These are phyloP conservation scores for Vanessa cardui DNA, from an alignment of 2,888 invertebrate genomes.

Conservation along the genomic window DNA sequence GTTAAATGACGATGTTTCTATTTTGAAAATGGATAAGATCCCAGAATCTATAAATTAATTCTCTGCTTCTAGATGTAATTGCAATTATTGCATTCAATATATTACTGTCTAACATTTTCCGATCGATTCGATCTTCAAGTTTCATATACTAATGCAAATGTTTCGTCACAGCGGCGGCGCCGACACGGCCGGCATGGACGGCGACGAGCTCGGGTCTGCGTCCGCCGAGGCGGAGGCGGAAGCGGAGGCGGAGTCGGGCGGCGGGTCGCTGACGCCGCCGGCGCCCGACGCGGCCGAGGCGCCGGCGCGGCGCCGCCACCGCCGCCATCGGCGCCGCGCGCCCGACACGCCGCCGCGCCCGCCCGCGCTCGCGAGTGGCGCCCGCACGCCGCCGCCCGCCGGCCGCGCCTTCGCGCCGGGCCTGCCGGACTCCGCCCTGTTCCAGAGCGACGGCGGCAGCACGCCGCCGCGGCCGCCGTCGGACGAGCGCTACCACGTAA, in stretches of 20 bases:
- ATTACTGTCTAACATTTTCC: too few species aligned
- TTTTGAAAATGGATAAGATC: too few species aligned
- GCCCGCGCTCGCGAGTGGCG: conserved; percentile 30
- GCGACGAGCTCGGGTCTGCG: conserved; percentile 30
- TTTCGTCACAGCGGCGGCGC: not conserved
- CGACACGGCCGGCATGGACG: conserved; percentile 37
- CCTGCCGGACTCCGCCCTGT: not conserved
- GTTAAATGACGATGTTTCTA: too few species aligned
- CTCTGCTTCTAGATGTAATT: too few species aligned
- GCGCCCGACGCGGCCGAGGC: conserved; percentile 42
- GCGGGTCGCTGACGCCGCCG: conserved; percentile 39
- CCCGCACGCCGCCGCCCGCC: conserved; percentile 50
- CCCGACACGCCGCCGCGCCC: conserved; percentile 20
- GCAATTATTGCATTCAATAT: too few species aligned
- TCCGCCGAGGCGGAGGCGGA: conserved; percentile 30
- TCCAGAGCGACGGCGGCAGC: conserved; percentile 48
- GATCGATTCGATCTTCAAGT: too few species aligned
- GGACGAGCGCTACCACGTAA: conserved; percentile 36
- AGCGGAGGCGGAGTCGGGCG: conserved; percentile 39
- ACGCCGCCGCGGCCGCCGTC: conserved; percentile 52
- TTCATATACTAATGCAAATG: not conserved
- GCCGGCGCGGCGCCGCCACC: conserved; percentile 44
- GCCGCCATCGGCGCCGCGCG: conserved; percentile 41
- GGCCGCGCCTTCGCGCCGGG: conserved; percentile 18
- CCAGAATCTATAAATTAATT: too few species aligned